A percentile compares a stretch with the other conserved stretches of the same genome.
phyloP scores from a whole-genome alignment of 30 jellyfish, hydroid and myxozoan species.

The Aurelia aurita region DNA sequence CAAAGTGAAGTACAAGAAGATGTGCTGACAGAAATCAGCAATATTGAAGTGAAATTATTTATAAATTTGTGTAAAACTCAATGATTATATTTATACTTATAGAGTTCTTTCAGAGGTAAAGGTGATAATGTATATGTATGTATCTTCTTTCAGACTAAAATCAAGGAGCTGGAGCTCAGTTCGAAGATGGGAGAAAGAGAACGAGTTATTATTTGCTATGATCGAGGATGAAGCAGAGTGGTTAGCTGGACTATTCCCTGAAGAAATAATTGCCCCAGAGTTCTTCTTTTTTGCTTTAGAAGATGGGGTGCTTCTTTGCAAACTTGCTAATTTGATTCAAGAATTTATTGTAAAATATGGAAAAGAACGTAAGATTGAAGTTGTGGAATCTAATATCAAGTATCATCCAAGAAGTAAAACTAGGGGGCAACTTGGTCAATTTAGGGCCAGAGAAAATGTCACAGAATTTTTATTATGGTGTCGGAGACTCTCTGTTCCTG shows the following conservation, averaged over 20 bases:
- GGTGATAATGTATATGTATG: not conserved
- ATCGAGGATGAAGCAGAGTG: slow-evolving; percentile 98
- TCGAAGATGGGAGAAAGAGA: slow-evolving; percentile 99
- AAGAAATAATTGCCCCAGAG: slow-evolving; percentile 90
- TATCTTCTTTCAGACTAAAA: slow-evolving; percentile 42
- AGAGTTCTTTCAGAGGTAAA: not conserved
- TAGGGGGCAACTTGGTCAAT: slow-evolving; percentile 91
- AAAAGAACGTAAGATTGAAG: slow-evolving; percentile 28
- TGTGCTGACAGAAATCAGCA: no score
- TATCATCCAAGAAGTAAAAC: slow-evolving; percentile 85
- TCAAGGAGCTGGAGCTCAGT: slow-evolving; percentile 92
- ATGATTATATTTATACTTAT: no score
- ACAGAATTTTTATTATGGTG: slow-evolving; percentile 92
- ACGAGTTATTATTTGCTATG: slow-evolving; percentile 94
- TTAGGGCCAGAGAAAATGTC: slow-evolving; percentile 93
- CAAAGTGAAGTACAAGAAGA: no score
- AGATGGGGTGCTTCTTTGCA: slow-evolving; percentile 96
- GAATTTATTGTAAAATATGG: slow-evolving; percentile 80
- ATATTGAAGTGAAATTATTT: no score
- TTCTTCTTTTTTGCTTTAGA: slow-evolving; percentile 82
- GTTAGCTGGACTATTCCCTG: slow-evolving; percentile 91
- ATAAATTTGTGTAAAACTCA: no score
- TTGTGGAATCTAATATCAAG: slow-evolving; percentile 49
- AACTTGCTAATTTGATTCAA: slow-evolving; percentile 87
- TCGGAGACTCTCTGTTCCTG: slow-evolving; percentile 85